Conservation (phyloP, 2,888 invertebrate genomes). For the Netelia fuscicornis region DNA sequence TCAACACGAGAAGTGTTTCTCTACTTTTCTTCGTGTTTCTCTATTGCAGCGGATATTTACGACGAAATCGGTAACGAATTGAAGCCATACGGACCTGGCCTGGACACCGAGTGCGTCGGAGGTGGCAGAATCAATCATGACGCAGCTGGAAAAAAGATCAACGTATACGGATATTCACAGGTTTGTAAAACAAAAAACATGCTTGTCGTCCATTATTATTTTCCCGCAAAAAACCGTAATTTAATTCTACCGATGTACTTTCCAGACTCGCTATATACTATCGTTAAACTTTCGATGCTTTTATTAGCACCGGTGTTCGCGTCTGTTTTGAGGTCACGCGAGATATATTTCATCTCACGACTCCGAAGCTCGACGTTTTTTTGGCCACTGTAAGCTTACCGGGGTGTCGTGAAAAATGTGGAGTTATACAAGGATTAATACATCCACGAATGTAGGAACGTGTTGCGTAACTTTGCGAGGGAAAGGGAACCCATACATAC, state of each 20-base stretch:
- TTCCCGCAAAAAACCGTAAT: not conserved
- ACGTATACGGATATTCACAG: conserved; percentile 97
- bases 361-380: not conserved
- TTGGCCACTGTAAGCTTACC: not conserved
- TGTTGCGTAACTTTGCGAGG: not conserved
- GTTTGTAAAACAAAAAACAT: conserved; percentile 81
- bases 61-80: conserved; percentile 87
- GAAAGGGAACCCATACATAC: no score
- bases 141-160: conserved; percentile 90
- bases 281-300: no score
- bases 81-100: conserved; percentile 83
- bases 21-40: conserved; percentile 47
- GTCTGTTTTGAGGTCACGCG: not conserved
- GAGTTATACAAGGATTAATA: not conserved
- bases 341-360: not conserved
- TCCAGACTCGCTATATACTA: no score
- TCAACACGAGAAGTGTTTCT: not conserved
- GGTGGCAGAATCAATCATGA: conserved; percentile 97
- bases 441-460: not conserved
- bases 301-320: not conserved
- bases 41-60: conserved; percentile 91
- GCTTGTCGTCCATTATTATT: not conserved
- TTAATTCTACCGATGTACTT: no score
- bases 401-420: not conserved
- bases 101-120: conserved; percentile 94